Evolutionary conservation across 1,140 invertebrate genomes (phyloP).

Genomic region (Cotesia chilonis): DNA sequence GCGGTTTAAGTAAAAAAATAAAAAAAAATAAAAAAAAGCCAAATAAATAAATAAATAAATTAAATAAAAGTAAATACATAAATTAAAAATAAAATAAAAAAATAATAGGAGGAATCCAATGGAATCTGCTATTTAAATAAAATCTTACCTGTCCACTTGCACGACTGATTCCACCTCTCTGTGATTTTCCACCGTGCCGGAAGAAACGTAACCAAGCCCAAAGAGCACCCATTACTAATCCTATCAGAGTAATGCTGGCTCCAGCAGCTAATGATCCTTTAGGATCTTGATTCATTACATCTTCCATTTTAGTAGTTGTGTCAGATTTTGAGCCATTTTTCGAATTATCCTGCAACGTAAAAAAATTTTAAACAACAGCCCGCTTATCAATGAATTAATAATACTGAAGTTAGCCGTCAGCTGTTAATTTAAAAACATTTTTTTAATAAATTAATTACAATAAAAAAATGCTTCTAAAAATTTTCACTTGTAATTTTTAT

Average conservation of each 20-base stretch:
- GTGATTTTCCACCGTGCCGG: slow-evolving; percentile 53
- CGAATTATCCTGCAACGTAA: slow-evolving; percentile 39
- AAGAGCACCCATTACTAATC: slow-evolving; percentile 48
- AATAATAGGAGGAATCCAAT: slow-evolving; percentile 16
- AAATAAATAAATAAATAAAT: slow-evolving; percentile 1
- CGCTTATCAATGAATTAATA: too few species aligned
- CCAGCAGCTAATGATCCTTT: slow-evolving; percentile 54
- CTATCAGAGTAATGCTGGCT: slow-evolving; percentile 55
- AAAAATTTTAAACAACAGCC: not conserved
- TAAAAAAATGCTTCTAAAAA: too few species aligned
- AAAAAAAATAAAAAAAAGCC: slow-evolving; percentile 18
- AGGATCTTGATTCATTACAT: slow-evolving; percentile 42
- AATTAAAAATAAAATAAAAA: not conserved
- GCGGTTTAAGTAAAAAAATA: not conserved
- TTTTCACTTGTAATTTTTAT: too few species aligned
- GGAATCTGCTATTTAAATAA: not conserved
- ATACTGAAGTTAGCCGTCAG: too few species aligned
- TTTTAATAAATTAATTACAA: too few species aligned
- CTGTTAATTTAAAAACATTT: too few species aligned
- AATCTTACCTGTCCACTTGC: slow-evolving; percentile 60
- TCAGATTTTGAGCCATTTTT: slow-evolving; percentile 35
- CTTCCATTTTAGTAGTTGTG: slow-evolving; percentile 45
- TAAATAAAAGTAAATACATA: too few species aligned
- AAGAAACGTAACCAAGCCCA: slow-evolving; percentile 61
- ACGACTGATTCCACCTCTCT: slow-evolving; percentile 57